These are phyloP conservation scores for Herpetotheres cachinnans DNA, from an alignment of 2,113 vertebrate species.

Conservation along the genomic window DNA sequence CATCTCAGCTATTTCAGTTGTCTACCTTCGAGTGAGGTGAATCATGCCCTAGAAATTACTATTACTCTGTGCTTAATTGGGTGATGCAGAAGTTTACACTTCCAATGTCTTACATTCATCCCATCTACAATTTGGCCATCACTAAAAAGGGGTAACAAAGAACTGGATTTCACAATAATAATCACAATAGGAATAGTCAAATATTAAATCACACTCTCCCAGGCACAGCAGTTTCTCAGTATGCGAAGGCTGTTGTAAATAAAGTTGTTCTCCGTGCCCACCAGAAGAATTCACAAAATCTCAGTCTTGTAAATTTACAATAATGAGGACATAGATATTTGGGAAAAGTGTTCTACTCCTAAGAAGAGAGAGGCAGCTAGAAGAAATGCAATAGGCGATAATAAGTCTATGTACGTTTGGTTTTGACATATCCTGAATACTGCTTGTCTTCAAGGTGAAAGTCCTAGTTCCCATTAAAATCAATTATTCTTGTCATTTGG, in stretches of 20 bases:
- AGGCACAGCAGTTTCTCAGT: neutral
- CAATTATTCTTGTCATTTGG: neutral
- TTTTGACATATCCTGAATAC: neutral
- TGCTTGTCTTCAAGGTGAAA: neutral
- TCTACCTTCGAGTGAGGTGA: constrained; percentile 26
- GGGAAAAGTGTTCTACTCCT: neutral
- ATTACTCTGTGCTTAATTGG: neutral
- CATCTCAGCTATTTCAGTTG: neutral
- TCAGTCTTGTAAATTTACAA: neutral
- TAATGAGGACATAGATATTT: neutral
- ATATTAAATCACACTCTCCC: neutral
- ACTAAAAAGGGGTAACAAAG: neutral
- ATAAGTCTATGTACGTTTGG: neutral
- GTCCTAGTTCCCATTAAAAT: neutral
- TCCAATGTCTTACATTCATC: neutral
- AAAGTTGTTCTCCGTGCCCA: neutral
- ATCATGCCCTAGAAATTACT: constrained; percentile 3
- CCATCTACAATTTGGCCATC: neutral
- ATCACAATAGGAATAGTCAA: neutral
- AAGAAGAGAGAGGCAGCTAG: neutral
- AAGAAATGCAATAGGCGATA: neutral
- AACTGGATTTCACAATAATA: neutral
- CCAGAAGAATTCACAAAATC: neutral
- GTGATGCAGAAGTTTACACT: neutral
- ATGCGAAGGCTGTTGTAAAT: neutral